Conservation (phyloP, 2,888 invertebrate species). For the Seladonia tumulorum region DNA sequence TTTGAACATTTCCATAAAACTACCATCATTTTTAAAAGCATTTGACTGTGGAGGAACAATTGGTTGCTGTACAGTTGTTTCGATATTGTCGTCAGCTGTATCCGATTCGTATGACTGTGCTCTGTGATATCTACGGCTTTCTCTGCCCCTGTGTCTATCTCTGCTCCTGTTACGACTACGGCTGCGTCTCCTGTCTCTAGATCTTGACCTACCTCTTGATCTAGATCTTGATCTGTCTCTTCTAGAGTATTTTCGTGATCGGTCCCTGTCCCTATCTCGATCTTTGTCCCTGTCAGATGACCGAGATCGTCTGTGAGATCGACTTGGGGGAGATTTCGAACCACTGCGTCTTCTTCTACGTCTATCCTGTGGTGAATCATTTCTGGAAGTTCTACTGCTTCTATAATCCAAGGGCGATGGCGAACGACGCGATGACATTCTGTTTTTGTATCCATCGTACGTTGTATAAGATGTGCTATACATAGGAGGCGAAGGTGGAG, state of each 20-base stretch:
- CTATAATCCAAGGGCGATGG: slow-evolving; percentile 74
- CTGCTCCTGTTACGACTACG: slow-evolving; percentile 79
- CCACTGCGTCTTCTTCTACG: slow-evolving; percentile 77
- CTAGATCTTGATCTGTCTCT: slow-evolving; percentile 71
- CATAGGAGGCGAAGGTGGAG: slow-evolving; percentile 80
- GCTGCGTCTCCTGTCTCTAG: slow-evolving; percentile 78
- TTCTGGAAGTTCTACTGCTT: slow-evolving; percentile 72
- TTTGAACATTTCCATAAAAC: slow-evolving; percentile 96
- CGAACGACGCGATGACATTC: slow-evolving; percentile 72
- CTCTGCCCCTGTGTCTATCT: slow-evolving; percentile 75
- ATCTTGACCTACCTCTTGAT: slow-evolving; percentile 76
- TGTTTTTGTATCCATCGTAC: slow-evolving; percentile 78
- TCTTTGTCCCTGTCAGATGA: slow-evolving; percentile 71
- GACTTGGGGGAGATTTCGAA: slow-evolving; percentile 75
- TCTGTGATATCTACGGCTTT: slow-evolving; percentile 75
- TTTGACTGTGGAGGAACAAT: slow-evolving; percentile 85
- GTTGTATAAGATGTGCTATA: slow-evolving; percentile 76
- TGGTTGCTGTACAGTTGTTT: slow-evolving; percentile 55
- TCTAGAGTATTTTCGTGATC: slow-evolving; percentile 68
- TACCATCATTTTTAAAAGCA: slow-evolving; percentile 94
- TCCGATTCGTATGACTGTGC: slow-evolving; percentile 80
- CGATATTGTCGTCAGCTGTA: slow-evolving; percentile 70
- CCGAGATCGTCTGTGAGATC: slow-evolving; percentile 74
- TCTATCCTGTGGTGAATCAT: slow-evolving; percentile 78
- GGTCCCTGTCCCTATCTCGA: slow-evolving; percentile 71